A percentile compares a stretch with the other conserved stretches of the same genome.
These are phyloP conservation scores for Athalia rosae DNA, from an alignment of 2,888 invertebrate genomes.

Conservation along the genomic window DNA sequence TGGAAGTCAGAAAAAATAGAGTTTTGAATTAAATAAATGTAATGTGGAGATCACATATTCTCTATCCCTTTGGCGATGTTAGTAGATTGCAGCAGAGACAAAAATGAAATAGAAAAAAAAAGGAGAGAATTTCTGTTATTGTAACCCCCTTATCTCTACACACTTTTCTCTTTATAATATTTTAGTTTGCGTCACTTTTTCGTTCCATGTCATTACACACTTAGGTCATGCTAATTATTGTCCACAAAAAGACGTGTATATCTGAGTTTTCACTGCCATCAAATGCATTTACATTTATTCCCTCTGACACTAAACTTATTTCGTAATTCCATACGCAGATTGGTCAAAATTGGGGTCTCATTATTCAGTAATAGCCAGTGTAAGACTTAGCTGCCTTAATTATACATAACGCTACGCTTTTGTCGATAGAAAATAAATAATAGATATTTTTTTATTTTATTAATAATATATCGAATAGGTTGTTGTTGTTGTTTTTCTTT, in stretches of 20 bases:
- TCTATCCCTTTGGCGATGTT: neutral
- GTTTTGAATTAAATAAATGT: constrained; percentile 11
- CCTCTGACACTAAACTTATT: constrained; percentile 36
- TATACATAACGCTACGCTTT: constrained; percentile 25
- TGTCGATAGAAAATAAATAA: constrained; percentile 44
- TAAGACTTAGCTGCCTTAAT: constrained; percentile 30
- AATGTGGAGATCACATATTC: constrained; percentile 17
- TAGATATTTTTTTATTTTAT: constrained; percentile 29
- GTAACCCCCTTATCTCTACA: constrained; percentile 21
- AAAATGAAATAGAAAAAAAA: neutral
- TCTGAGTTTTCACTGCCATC: constrained; percentile 22
- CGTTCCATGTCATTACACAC: constrained; percentile 24
- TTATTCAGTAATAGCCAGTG: constrained; percentile 36
- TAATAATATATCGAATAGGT: constrained; percentile 38
- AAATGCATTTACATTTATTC: constrained; percentile 40
- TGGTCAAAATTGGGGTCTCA: constrained; percentile 39
- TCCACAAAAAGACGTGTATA: constrained; percentile 35
- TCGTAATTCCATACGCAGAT: constrained; percentile 44
- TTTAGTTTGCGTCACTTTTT: constrained; percentile 27
- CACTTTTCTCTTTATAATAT: constrained; percentile 24
- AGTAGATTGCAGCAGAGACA: neutral
- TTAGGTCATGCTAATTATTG: constrained; percentile 44
- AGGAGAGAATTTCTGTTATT: constrained; percentile 6
- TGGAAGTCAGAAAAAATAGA: constrained; percentile 2
- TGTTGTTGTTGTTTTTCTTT: constrained; percentile 15